Conservation (phyloP, 2,888 invertebrate species). For the Argyra leucocephala region DNA sequence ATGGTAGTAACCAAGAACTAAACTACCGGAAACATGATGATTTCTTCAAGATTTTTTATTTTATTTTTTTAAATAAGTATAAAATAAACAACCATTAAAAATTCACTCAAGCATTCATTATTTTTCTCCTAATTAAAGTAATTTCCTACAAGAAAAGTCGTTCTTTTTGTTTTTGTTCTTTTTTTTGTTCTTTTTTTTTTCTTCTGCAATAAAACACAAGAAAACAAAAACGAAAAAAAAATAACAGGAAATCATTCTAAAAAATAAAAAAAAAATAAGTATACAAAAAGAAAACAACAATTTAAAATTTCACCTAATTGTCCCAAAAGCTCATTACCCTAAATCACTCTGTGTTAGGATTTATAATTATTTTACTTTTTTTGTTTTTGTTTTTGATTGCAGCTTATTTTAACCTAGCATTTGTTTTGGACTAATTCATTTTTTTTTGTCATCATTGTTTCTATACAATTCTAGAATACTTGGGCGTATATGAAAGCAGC, state of each 20-base stretch:
- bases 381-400: not conserved
- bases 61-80: not conserved
- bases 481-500: too few species aligned
- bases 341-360: not conserved
- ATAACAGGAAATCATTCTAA: too few species aligned
- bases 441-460: too few species aligned
- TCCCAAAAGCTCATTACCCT: slow-evolving; percentile 3
- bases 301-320: not conserved
- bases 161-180: not conserved
- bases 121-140: slow-evolving; percentile 3
- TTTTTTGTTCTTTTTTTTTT: not conserved
- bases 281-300: not conserved
- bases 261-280: too few species aligned
- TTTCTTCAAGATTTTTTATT: not conserved
- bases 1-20: not conserved
- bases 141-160: not conserved
- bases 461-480: too few species aligned
- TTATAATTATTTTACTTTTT: not conserved
- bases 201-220: too few species aligned
- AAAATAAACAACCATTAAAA: not conserved
- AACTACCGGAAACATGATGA: not conserved
- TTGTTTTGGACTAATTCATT: too few species aligned
- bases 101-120: not conserved
- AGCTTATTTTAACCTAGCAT: not conserved
- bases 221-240: too few species aligned